Evolutionary conservation across 1,140 invertebrate species (phyloP).

Genomic region (Drosophila rufa): DNA sequence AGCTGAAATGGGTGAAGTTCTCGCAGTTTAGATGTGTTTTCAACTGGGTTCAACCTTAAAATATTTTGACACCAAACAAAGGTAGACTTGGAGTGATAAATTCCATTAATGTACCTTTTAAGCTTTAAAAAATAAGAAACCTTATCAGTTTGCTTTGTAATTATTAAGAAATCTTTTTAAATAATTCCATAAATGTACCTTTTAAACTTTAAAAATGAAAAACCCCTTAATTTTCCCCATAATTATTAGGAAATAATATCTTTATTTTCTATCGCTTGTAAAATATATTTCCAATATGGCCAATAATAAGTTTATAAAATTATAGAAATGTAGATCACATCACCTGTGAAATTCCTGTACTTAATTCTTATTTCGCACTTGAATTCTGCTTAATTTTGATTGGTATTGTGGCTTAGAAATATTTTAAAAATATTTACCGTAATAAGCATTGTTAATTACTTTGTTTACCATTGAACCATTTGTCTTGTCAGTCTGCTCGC

Average conservation of each 20-base stretch:
- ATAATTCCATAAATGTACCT: no score
- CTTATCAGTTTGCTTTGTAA: neutral
- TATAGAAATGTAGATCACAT: no score
- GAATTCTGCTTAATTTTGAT: no score
- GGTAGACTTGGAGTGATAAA: neutral
- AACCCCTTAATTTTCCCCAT: neutral
- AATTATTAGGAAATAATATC: neutral
- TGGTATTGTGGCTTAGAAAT: no score
- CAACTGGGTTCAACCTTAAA: neutral
- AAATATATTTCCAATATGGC: no score
- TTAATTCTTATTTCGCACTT: no score
- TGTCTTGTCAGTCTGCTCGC: neutral
- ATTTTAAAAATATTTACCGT: no score
- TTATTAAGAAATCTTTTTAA: neutral
- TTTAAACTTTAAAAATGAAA: no score
- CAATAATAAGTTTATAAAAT: no score
- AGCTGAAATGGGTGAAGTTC: constrained; percentile 6
- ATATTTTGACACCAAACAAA: constrained; percentile 3
- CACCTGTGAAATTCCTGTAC: no score
- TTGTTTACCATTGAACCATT: neutral
- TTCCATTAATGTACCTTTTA: neutral
- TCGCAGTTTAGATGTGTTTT: neutral
- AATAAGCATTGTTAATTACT: no score
- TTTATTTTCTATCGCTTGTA: no score
- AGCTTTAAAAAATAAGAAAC: neutral